These are phyloP conservation scores for Sipunculus nudus DNA, from an alignment of 2,888 invertebrate species.

Conservation along the genomic window DNA sequence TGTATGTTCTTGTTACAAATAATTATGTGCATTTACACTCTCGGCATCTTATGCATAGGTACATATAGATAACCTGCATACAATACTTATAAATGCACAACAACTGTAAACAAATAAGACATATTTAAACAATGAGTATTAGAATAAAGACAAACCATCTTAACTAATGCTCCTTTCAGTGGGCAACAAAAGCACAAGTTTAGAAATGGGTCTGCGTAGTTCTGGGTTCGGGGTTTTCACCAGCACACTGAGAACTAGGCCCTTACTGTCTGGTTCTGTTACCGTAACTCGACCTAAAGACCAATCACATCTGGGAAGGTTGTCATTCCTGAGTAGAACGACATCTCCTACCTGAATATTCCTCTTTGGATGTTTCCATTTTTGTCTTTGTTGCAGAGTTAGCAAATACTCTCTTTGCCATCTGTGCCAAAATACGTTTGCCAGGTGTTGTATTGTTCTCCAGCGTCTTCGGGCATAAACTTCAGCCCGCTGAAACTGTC, in stretches of 20 bases:
- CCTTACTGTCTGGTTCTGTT: conserved; percentile 7
- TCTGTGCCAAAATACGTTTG: conserved; percentile 19
- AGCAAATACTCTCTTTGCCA: conserved; percentile 20
- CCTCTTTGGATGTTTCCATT: conserved; percentile 7
- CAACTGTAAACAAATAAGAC: too few species aligned
- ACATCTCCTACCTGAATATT: conserved; percentile 16
- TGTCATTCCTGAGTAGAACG: conserved; percentile 11
- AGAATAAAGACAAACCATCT: too few species aligned
- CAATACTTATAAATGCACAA: too few species aligned
- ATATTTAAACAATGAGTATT: too few species aligned
- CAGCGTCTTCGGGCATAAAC: conserved; percentile 9
- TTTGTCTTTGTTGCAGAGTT: conserved; percentile 12
- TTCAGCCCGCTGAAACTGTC: conserved; percentile 9
- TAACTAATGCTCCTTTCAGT: too few species aligned
- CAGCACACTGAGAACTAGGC: conserved; percentile 18
- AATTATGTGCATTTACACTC: too few species aligned
- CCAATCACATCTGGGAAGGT: conserved; percentile 8
- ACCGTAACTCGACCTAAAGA: conserved; percentile 13
- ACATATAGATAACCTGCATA: too few species aligned
- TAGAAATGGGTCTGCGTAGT: too few species aligned
- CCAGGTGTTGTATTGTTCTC: conserved; percentile 17
- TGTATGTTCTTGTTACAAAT: too few species aligned
- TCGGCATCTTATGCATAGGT: too few species aligned
- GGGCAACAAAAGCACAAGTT: too few species aligned
- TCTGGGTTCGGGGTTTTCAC: too few species aligned